Conservation (phyloP, 2,888 invertebrate species). For the Zaprionus lineosus region DNA sequence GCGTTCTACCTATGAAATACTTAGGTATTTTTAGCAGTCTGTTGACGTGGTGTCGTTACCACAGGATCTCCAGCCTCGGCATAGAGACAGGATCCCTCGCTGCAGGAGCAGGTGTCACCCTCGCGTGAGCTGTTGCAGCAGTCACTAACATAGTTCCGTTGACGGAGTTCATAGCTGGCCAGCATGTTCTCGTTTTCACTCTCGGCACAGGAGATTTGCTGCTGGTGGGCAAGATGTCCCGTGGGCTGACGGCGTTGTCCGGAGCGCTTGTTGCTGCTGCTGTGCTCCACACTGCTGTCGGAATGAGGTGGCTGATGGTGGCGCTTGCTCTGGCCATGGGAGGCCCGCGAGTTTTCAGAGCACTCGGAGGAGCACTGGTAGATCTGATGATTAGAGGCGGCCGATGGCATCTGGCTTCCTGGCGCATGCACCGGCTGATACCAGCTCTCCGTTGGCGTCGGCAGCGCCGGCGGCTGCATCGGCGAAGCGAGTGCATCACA, state of each 20-base stretch:
- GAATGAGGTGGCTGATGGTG: constrained; percentile 73
- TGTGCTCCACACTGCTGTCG: constrained; percentile 80
- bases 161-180: constrained; percentile 43
- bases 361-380: constrained; percentile 83
- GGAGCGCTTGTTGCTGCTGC: constrained; percentile 57
- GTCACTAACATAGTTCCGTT: constrained; percentile 82
- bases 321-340: constrained; percentile 68
- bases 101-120: constrained; percentile 86
- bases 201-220: constrained; percentile 55
- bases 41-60: constrained; percentile 36
- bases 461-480: constrained; percentile 81
- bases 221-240: constrained; percentile 46
- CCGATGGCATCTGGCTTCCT: constrained; percentile 66
- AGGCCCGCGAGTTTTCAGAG: constrained; percentile 82
- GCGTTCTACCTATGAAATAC: too few species aligned
- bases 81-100: constrained; percentile 86
- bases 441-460: constrained; percentile 80
- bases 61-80: constrained; percentile 85
- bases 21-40: constrained; percentile 73
- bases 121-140: constrained; percentile 84
- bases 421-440: constrained; percentile 80
- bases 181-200: constrained; percentile 78
- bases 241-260: constrained; percentile 40
- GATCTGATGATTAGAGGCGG: constrained; percentile 81
- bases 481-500: constrained; percentile 82